Percentiles rank a stretch among this genome's conserved stretches.
Conservation (phyloP, 2,888 invertebrate genomes). For the Dichetophora obliterata region DNA sequence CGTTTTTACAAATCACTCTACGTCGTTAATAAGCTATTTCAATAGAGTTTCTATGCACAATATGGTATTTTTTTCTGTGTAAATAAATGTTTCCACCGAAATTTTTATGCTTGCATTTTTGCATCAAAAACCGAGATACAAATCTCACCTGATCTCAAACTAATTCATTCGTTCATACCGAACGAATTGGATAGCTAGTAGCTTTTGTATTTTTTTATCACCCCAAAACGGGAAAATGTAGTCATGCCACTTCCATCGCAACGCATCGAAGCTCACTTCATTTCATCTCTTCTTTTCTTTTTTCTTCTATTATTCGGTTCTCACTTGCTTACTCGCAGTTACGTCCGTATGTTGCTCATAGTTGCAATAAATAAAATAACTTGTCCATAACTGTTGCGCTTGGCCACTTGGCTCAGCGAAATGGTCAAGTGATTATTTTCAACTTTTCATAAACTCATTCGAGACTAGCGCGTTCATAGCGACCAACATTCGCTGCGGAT, state of each 20-base stretch:
- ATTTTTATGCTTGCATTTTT: too few species aligned
- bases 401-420: constrained; percentile 52
- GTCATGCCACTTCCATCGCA: constrained; percentile 2
- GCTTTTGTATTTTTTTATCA: constrained; percentile 2
- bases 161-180: not conserved
- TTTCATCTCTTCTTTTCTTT: constrained; percentile 4
- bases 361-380: constrained; percentile 11
- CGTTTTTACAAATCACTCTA: too few species aligned
- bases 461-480: constrained; percentile 60
- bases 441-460: constrained; percentile 57
- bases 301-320: not conserved
- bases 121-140: too few species aligned
- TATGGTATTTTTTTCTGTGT: too few species aligned
- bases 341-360: not conserved
- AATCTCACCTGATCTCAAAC: too few species aligned
- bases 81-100: too few species aligned
- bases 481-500: constrained; percentile 48
- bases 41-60: too few species aligned
- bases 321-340: not conserved
- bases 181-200: not conserved
- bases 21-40: too few species aligned
- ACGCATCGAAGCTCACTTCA: constrained; percentile 5
- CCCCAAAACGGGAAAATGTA: constrained; percentile 33
- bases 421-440: constrained; percentile 55
- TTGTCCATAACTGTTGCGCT: constrained; percentile 44